Evolutionary conservation across 2,113 vertebrate genomes (phyloP), one percentile per base, ranked within the genome.

Genomic region (Anoplopoma fimbria): DNA sequence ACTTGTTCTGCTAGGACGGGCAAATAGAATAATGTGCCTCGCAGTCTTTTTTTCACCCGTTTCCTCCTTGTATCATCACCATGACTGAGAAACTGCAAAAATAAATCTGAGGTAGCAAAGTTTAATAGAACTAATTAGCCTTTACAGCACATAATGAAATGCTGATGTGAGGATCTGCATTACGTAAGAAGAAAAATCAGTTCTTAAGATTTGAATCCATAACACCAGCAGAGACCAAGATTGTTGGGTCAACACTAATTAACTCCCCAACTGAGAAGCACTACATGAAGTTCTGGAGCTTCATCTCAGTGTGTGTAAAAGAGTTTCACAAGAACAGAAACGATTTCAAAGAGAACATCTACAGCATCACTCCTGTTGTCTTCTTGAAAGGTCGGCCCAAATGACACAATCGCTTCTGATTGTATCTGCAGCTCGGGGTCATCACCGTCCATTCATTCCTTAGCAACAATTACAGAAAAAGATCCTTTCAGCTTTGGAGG

Each of bases 241-340:
- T 67, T 29, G 61, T 61, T 27, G 49, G 84, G 83, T 81, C 89
- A 86, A 55, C n/a, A 38, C 51, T 76, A 88, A 87, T 91, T 86
- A 87, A 88, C 88, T 90, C 62, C 71, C 14, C n/a, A 67, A 19
- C 31, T 75, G 36, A 78, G 51, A 62, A 51, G 42, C 47, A 42
- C 21, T 23, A 69, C 47, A 42, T 38, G 31, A 25, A 55, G n/a
- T n/a, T n/a, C n/a, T n/a, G n/a, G n/a, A n/a, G 72, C 61, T 65
- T n/a, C 15, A 55, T 40, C 42, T 74, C 45, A 17, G 27, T 14
- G 7, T 58, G 45, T 58, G 33, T 21, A 14, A 25, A 17, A 58
- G 29, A 15, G 14, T 62, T 69, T 68, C 6, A 58, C 19, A 38
- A 53, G 36, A 49, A 42, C 25, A 45, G 45, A 6, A 73, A 47